These are phyloP conservation scores for Pyrocephalus nanus DNA, from an alignment of 2,797 vertebrate species.

Conservation along the genomic window DNA sequence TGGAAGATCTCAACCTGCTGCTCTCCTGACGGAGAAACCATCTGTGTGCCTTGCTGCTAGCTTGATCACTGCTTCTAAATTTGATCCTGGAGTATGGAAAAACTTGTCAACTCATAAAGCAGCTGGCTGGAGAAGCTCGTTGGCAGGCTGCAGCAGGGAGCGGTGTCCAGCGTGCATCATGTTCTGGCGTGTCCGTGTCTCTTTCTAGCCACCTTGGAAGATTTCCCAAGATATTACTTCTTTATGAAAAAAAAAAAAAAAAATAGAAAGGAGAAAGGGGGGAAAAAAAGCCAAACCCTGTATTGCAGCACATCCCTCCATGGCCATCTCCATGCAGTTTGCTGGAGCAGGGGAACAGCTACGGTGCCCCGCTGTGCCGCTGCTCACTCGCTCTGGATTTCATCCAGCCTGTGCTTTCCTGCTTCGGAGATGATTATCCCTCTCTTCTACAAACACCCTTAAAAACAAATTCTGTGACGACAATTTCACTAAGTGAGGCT, in stretches of 20 bases:
- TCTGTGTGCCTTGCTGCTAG: neutral
- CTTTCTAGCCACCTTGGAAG: neutral
- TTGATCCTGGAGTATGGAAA: neutral
- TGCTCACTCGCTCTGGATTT: neutral
- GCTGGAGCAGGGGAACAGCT: neutral
- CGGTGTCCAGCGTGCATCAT: neutral
- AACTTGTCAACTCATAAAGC: neutral
- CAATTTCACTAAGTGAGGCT: neutral
- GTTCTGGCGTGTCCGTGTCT: conserved; percentile 15
- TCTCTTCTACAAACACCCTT: neutral
- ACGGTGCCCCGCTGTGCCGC: fast-evolving
- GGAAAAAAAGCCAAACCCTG: neutral
- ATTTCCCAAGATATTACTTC: neutral
- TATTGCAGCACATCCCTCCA: neutral
- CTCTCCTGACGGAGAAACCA: conserved; percentile 37
- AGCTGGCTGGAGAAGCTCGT: neutral
- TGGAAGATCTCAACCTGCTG: neutral
- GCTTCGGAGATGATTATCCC: neutral
- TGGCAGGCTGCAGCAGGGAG: neutral
- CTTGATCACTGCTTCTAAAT: neutral
- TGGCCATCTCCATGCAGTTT: neutral
- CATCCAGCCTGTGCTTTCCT: neutral
- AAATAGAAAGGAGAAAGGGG: too few relatives aligned
- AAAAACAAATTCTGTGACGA: neutral
- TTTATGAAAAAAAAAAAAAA: neutral